Conservation (phyloP, 2,888 invertebrate species). For the Coelopa pilipes region DNA sequence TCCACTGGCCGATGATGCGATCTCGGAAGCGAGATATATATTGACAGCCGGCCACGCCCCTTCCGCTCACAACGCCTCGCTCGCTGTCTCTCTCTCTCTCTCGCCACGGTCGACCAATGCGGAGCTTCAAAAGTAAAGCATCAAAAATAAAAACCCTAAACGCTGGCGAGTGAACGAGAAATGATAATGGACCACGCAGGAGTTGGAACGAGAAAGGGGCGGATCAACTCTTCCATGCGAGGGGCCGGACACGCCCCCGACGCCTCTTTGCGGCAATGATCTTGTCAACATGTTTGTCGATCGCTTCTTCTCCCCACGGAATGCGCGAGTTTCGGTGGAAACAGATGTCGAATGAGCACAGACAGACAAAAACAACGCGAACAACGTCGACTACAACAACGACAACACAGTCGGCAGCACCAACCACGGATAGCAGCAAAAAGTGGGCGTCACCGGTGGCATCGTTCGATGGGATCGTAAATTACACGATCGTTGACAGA, state of each 20-base stretch:
- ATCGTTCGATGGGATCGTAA: conserved; percentile 17
- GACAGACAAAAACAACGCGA: neutral
- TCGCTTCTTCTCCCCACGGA: no score
- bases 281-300: conserved; percentile 29
- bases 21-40: neutral
- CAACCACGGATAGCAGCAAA: neutral
- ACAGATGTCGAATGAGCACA: neutral
- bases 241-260: no score
- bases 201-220: no score
- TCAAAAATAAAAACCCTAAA: no score
- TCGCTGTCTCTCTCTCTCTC: no score
- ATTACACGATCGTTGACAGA: conserved; percentile 31
- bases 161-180: no score
- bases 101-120: no score
- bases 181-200: no score
- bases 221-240: no score
- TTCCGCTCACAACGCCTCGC: no score
- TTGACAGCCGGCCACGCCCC: conserved; percentile 11
- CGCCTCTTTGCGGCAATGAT: conserved; percentile 13
- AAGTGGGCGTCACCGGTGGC: conserved; percentile 23
- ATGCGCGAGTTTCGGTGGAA: neutral
- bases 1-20: neutral
- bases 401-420: neutral
- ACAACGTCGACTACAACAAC: neutral
- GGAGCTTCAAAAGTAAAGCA: no score